These are phyloP conservation scores for Chironomus tentans DNA, from an alignment of 2,888 invertebrate species.

Conservation along the genomic window DNA sequence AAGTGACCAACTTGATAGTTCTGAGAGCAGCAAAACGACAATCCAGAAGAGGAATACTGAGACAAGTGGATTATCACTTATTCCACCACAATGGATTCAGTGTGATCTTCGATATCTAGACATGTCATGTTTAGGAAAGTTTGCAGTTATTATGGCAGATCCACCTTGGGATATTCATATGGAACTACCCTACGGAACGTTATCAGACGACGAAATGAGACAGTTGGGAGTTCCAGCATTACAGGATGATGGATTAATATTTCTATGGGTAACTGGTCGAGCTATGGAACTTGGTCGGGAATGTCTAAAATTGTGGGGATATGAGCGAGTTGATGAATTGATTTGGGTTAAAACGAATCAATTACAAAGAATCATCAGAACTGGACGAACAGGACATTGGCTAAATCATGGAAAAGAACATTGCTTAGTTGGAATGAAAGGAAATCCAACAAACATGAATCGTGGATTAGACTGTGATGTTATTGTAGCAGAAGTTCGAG, in stretches of 20 bases:
- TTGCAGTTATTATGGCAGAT: conserved; percentile 97
- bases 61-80: conserved; percentile 52
- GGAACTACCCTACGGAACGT: conserved; percentile 97
- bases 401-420: conserved; percentile 98
- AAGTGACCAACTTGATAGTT: conserved; percentile 35
- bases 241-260: conserved; percentile 93
- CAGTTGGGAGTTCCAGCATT: conserved; percentile 86
- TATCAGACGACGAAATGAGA: conserved; percentile 98
- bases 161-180: conserved; percentile 99
- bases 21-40: not conserved
- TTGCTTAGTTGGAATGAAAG: conserved; percentile 93
- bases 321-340: conserved; percentile 90
- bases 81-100: conserved; percentile 93
- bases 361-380: conserved; percentile 89
- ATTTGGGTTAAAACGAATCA: conserved; percentile 99
- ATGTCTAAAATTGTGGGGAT: conserved; percentile 93
- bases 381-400: conserved; percentile 97
- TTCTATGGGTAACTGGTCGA: conserved; percentile 96
- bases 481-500: conserved; percentile 95
- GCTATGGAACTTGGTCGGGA: conserved; percentile 79
- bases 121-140: conserved; percentile 63
- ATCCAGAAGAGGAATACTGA: conserved; percentile 35
- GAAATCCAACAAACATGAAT: conserved; percentile 82
- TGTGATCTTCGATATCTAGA: conserved; percentile 57
- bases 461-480: conserved; percentile 95